phyloP scores from a whole-genome alignment of 2,797 vertebrate genomes.

The Enteromius thamalakanensis region DNA sequence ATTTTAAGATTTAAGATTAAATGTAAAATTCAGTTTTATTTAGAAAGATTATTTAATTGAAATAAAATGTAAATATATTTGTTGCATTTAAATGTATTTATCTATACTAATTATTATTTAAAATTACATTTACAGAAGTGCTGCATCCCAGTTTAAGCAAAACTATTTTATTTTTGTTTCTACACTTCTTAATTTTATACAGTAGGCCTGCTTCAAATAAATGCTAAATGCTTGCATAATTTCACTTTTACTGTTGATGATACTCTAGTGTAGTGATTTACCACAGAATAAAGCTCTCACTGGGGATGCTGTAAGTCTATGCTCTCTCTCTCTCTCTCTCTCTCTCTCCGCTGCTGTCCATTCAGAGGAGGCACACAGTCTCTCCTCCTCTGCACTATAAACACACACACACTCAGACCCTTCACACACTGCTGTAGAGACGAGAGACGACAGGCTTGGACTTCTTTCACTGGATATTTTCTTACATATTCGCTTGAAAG shows the following conservation, averaged over 20 bases:
- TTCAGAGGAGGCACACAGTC: constrained; percentile 32
- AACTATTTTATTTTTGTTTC: background rate
- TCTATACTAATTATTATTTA: background rate
- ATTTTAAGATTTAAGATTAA: background rate
- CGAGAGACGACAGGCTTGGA: constrained; percentile 23
- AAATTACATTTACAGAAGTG: background rate
- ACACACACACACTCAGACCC: background rate
- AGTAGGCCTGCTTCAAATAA: background rate
- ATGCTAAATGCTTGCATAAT: background rate
- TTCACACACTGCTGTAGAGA: constrained; percentile 24
- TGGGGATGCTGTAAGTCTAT: background rate
- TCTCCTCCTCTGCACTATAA: constrained; percentile 28
- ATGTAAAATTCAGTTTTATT: background rate
- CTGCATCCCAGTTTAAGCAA: background rate
- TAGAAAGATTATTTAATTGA: background rate
- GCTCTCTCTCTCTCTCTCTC: background rate
- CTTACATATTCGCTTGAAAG: constrained; percentile 8
- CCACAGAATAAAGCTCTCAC: background rate
- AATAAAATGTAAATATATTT: background rate
- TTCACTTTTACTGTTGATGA: background rate
- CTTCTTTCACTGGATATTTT: constrained; percentile 2
- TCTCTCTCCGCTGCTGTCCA: constrained; percentile 3
- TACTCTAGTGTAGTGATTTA: background rate
- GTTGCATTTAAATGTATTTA: background rate
- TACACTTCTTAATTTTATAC: background rate